Conservation (phyloP, 92 coral and sea anemone species). For the Diadumene lineata region DNA sequence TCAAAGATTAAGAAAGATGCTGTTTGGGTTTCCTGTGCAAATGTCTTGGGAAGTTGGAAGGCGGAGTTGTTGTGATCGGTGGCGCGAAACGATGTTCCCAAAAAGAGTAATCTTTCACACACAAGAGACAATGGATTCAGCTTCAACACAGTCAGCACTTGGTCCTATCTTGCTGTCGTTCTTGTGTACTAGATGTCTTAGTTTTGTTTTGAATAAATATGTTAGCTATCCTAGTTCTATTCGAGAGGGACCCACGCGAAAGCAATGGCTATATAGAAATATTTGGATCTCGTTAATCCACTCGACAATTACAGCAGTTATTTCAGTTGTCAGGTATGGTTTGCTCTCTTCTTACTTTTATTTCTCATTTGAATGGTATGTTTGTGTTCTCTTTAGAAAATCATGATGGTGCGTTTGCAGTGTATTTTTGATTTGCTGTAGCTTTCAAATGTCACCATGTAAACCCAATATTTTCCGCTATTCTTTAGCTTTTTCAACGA, state of each 20-base stretch:
- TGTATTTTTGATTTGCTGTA: neutral
- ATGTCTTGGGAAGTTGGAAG: neutral
- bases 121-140: neutral
- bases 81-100: neutral
- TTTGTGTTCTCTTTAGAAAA: no score
- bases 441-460: neutral
- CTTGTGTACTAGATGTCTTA: slow-evolving; percentile 23
- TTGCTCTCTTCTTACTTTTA: no score
- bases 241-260: slow-evolving; percentile 41
- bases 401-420: no score
- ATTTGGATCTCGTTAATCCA: slow-evolving; percentile 72
- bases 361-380: no score
- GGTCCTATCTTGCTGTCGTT: slow-evolving; percentile 30
- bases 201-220: slow-evolving; percentile 7
- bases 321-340: slow-evolving; percentile 72
- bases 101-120: neutral
- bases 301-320: slow-evolving; percentile 58
- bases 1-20: neutral
- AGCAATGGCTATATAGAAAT: slow-evolving; percentile 71
- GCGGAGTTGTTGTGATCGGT: neutral
- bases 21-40: neutral
- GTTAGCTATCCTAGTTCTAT: slow-evolving; percentile 29
- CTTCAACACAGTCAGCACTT: slow-evolving; percentile 5
- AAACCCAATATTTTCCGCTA: no score
- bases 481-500: slow-evolving; percentile 60